These are phyloP conservation scores for Buathra laborator DNA, from an alignment of 2,888 invertebrate genomes.

Conservation along the genomic window DNA sequence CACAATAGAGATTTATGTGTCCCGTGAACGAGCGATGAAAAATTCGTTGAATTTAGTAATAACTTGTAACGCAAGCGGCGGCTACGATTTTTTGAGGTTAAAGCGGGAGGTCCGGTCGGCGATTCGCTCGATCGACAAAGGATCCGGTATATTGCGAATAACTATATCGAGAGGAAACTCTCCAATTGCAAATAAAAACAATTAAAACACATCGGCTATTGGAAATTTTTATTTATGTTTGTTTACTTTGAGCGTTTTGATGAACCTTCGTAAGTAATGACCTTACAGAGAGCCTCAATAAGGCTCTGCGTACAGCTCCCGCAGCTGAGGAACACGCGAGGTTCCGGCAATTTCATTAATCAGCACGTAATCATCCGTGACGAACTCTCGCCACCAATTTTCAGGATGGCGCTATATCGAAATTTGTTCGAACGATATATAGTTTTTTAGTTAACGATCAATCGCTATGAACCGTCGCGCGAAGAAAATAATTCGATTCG, in stretches of 20 bases:
- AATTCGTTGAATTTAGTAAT: constrained; percentile 32
- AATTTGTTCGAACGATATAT: background rate
- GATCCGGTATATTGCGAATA: too few relatives aligned
- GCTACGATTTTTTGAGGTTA: constrained; percentile 5
- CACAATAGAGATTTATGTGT: constrained; percentile 30
- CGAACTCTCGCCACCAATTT: constrained; percentile 26
- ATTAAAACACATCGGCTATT: too few relatives aligned
- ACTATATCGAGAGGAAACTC: too few relatives aligned
- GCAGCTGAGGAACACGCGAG: background rate
- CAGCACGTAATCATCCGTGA: constrained; percentile 34
- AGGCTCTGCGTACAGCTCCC: background rate
- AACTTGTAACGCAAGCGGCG: constrained; percentile 28
- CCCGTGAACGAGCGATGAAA: constrained; percentile 14
- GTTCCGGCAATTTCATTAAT: constrained; percentile 37
- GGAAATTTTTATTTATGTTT: constrained; percentile 12
- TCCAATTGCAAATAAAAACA: too few relatives aligned
- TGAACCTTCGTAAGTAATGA: constrained; percentile 16
- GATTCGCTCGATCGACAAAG: too few relatives aligned
- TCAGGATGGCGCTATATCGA: background rate
- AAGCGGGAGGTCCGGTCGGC: background rate
- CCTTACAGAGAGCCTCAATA: constrained; percentile 5
- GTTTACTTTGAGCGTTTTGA: background rate
- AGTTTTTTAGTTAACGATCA: background rate
- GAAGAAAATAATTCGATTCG: constrained; percentile 21
- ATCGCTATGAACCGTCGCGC: background rate